Conservation (phyloP, 2,888 invertebrate species). For the Nemoura dubitans region DNA sequence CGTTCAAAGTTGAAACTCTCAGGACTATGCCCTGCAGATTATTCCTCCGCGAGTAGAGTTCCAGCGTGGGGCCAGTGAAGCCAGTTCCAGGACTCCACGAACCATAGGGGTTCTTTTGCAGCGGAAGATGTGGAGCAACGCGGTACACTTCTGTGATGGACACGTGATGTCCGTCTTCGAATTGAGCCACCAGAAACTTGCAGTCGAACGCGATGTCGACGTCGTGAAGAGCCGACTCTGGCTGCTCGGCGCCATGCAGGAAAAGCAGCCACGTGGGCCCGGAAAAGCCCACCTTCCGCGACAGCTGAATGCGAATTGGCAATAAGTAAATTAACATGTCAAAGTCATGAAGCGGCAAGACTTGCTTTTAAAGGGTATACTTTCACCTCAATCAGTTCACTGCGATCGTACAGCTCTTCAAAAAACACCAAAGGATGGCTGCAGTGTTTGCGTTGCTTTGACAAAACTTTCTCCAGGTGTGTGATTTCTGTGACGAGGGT, state of each 20-base stretch:
- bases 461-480: not conserved
- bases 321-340: not conserved
- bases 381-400: constrained; percentile 14
- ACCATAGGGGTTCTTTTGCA: not conserved
- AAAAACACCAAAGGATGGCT: constrained; percentile 8
- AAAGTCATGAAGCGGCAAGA: not conserved
- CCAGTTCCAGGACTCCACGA: constrained; percentile 1
- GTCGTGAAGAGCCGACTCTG: not conserved
- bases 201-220: constrained; percentile 15
- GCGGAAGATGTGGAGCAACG: not conserved
- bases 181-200: constrained; percentile 9
- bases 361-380: not conserved
- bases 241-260: not conserved
- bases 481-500: not conserved
- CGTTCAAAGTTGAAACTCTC: not conserved
- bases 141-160: constrained; percentile 31
- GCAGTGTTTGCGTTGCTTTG: not conserved
- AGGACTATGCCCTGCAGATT: constrained; percentile 14
- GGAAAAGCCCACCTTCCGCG: not conserved
- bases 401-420: not conserved
- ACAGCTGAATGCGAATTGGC: constrained; percentile 1
- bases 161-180: not conserved
- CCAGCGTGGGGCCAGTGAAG: not conserved
- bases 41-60: constrained; percentile 13
- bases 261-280: not conserved